A percentile compares a stretch with the other conserved stretches of the same genome.
phyloP scores from a whole-genome alignment of 2,888 invertebrate species.

The Dicycla oo region DNA sequence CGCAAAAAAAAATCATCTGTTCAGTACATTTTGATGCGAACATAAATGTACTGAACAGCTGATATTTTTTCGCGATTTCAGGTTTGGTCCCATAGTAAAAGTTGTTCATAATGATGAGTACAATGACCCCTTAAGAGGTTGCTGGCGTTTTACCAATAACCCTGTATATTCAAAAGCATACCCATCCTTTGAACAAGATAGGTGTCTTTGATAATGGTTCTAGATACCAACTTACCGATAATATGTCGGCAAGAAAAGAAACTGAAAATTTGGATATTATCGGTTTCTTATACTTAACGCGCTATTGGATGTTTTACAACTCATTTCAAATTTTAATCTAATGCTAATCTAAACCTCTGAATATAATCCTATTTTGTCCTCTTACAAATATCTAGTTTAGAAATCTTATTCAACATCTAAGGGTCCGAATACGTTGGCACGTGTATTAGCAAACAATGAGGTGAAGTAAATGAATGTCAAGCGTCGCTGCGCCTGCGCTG shows the following conservation, averaged over 20 bases:
- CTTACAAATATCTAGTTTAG: conserved; percentile 1
- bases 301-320: not conserved
- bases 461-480: conserved; percentile 37
- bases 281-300: not conserved
- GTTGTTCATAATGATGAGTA: no score
- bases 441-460: conserved; percentile 54
- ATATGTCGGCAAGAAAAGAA: not conserved
- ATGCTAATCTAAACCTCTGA: no score
- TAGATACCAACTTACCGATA: not conserved
- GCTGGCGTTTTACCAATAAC: no score
- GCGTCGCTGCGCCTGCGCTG: conserved; percentile 25
- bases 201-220: not conserved
- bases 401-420: conserved; percentile 9
- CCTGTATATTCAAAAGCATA: not conserved
- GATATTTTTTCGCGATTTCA: no score
- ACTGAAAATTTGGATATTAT: not conserved
- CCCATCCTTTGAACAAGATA: not conserved
- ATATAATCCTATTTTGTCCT: not conserved
- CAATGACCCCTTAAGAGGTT: no score
- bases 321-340: not conserved
- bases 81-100: no score
- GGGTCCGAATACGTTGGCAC: not conserved
- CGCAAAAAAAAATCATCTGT: no score
- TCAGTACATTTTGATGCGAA: no score
- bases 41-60: no score